Base-by-base conservation (phyloP, 2,888 invertebrate species). In the Pasiphila rectangulata region DNA sequence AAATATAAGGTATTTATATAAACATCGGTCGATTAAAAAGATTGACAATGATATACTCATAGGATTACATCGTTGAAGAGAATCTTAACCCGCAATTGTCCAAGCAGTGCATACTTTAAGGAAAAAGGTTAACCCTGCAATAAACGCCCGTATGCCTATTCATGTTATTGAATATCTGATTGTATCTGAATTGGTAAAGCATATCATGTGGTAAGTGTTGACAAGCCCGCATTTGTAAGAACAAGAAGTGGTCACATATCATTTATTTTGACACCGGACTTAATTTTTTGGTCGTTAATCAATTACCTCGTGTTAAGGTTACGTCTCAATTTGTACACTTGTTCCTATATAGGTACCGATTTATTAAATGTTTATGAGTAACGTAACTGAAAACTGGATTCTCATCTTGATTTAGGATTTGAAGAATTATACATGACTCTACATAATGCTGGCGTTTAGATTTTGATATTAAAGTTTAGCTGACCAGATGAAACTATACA, bases 261-360 rank as follows among this genome's bases (percentile, higher is more conserved):
- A 85, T 82, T 84, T 85, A 79, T 69, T 77, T 69, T 84, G 82
- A 85, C 85, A 81, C 62, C 74, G 59, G 75, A 70, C 71, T 71
- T 68, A 69, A 68, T 68, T 75, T 74, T 75, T 75, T 64, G 66
- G 73, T 79, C 73, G 75, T 78, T 75, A 75, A 70, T 68, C 78
- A 79, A 82, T 83, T 80, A 79, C 66, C 56, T 61, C 61, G 60
- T 67, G 75, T 79, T 79, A 75, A 76, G 63, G 73, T 79, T 74
- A 80, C 76, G 73, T 78, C 78, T 83, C 69, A 78, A 63, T 83
- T 68, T 64, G 64, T 46, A 42, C 30, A 45, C 25, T 36, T 37
- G 30, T 36, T 44, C 32, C 5, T 24, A 27, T n/a, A n/a, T 4
- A 27, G 19, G 15, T 42, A 16, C 16, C 37, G 32, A 46, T 35